Evolutionary conservation across 2,113 vertebrate species (phyloP).

Genomic region (Gymnorhina tibicen): DNA sequence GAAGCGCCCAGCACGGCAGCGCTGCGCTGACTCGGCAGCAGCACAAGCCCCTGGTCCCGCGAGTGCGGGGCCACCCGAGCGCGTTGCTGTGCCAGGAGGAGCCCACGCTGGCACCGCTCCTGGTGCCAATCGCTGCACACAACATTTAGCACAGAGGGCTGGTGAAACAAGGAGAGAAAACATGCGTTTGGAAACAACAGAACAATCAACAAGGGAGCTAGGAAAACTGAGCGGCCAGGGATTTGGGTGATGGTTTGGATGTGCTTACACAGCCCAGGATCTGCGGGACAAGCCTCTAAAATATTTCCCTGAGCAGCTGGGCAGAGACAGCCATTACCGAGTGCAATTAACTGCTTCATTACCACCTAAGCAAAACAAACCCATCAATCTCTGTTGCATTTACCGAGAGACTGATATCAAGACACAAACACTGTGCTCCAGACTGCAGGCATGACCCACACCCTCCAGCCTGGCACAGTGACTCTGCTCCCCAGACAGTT

Average conservation of each 20-base stretch:
- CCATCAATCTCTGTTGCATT: not conserved
- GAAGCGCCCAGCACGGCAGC: fast-evolving
- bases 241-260: not conserved
- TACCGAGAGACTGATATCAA: not conserved
- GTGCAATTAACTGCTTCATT: slow-evolving; percentile 32
- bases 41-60: fast-evolving
- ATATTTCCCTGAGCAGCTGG: not conserved
- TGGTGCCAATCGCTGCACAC: not conserved
- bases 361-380: slow-evolving; percentile 16
- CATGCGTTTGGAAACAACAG: not conserved
- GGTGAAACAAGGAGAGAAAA: not conserved
- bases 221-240: not conserved
- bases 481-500: not conserved
- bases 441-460: not conserved
- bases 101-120: fast-evolving
- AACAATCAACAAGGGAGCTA: not conserved
- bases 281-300: not conserved
- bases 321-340: not conserved
- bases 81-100: not conserved
- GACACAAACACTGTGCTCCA: not conserved
- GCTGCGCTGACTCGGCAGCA: fast-evolving
- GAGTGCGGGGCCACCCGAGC: fast-evolving
- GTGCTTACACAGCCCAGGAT: not conserved
- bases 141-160: not conserved
- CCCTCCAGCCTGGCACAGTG: fast-evolving